Conservation (phyloP, 2,113 vertebrate genomes). For the Erythrolamprus reginae region DNA sequence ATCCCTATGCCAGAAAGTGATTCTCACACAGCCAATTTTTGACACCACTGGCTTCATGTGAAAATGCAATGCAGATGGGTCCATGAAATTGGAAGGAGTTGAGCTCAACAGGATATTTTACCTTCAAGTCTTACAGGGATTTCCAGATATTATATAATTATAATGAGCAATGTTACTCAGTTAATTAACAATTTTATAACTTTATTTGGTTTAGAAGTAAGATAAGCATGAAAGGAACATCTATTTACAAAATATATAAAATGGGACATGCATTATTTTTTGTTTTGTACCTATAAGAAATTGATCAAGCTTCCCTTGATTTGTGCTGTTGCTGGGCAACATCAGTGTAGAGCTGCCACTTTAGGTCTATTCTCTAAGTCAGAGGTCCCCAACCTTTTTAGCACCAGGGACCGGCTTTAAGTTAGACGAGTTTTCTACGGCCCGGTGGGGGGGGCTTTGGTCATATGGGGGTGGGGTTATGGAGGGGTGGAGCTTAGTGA, state of each 20-base stretch:
- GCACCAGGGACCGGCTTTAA: too few species aligned
- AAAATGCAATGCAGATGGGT: neutral
- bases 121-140: neutral
- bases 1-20: neutral
- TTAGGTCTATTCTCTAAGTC: neutral
- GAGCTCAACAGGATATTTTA: neutral
- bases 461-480: too few species aligned
- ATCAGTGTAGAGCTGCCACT: neutral
- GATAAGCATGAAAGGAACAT: neutral
- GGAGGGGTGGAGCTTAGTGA: too few species aligned
- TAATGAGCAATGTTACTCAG: neutral
- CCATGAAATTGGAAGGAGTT: neutral
- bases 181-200: neutral
- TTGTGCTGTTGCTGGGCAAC: neutral
- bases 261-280: neutral
- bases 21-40: neutral
- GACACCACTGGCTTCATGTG: neutral
- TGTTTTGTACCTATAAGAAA: neutral
- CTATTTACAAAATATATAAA: neutral
- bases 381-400: too few species aligned
- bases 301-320: neutral
- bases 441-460: too few species aligned
- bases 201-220: neutral
- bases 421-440: too few species aligned
- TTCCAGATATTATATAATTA: neutral